Evolutionary conservation across 2,113 vertebrate species (phyloP).

Genomic region (Lophius piscatorius): DNA sequence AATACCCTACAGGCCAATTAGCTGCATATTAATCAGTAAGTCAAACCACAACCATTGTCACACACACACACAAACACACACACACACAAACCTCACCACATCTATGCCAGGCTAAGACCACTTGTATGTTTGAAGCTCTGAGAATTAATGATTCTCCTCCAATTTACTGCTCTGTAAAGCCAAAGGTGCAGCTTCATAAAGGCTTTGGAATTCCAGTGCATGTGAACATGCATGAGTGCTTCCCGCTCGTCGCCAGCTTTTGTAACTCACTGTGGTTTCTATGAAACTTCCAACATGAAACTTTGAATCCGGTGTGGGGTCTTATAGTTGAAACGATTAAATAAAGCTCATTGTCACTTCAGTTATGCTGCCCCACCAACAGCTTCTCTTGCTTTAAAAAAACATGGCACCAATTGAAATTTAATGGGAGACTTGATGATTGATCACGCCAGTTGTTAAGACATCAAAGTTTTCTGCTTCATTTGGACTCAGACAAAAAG

Average conservation of each 20-base stretch:
- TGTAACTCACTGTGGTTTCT: constrained; percentile 63
- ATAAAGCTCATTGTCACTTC: constrained; percentile 55
- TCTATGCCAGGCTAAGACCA: constrained; percentile 49
- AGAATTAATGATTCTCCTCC: constrained; percentile 76
- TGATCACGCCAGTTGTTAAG: constrained; percentile 69
- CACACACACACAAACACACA: constrained; percentile 3
- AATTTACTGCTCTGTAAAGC: constrained; percentile 73
- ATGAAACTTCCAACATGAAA: constrained; percentile 69
- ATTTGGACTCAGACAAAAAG: constrained; percentile 67
- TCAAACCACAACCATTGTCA: constrained; percentile 62
- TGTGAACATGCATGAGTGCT: constrained; percentile 4
- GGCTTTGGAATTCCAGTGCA: constrained; percentile 68
- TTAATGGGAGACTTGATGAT: constrained; percentile 69
- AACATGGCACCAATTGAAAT: constrained; percentile 58
- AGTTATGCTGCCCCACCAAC: constrained; percentile 36
- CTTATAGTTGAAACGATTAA: constrained; percentile 67
- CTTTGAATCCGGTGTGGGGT: constrained; percentile 62
- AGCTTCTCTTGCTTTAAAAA: constrained; percentile 13
- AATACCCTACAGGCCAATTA: constrained; percentile 79
- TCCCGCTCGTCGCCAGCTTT: constrained; percentile 29
- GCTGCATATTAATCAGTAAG: constrained; percentile 74
- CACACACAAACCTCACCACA: constrained; percentile 49
- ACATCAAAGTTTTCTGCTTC: constrained; percentile 76
- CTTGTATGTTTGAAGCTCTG: constrained; percentile 65
- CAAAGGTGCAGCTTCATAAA: constrained; percentile 73